Base-by-base conservation (phyloP, 2,113 vertebrate genomes). In the Excalfactoria chinensis region DNA sequence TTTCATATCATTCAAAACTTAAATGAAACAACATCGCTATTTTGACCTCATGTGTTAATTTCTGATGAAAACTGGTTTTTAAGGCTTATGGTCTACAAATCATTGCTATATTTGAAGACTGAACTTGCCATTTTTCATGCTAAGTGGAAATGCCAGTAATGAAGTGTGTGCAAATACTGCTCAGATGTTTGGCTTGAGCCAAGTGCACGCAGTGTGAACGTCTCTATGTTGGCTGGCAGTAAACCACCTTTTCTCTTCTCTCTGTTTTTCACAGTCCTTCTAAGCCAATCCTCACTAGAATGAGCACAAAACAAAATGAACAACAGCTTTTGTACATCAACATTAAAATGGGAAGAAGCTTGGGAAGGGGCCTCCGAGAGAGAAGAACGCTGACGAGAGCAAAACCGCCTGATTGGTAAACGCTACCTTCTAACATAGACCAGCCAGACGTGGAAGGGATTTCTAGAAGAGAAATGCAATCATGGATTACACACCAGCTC, bases 261-360 rank as follows among this genome's bases (percentile, higher is more conserved):
- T 92, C 40, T 94, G 59, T 92, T 96, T 97, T 96, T 70, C 95
- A 92, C 97, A 98, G 98, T 98, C 97, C 97, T 98, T 97, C 97
- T 98, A 98, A 98, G 97, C 97, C 98, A 98, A 96, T 98, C 98
- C 94, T 98, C 98, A 97, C 97, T 98, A 98, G 98, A 98, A 98
- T 98, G 98, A 98, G 98, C 98, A 98, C 98, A 98, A 98, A 98
- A 97, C 93, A 96, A 97, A 96, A 97, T 3, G 72, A 98, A 87
- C 93, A 98, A 97, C 97, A 98, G 97, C 97, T 98, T 98, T 98
- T 97, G 96, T 98, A 97, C 98, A 98, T 98, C 98, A 97, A 94
- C 98, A 98, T 98, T 96, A 94, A 97, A 96, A 95, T 71, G 93
- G 68, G 80, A 97, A 97, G 96, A 97, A 77, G 44, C 91, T 96